phyloP scores from a whole-genome alignment of 2,888 invertebrate species.

The Drepana falcataria region DNA sequence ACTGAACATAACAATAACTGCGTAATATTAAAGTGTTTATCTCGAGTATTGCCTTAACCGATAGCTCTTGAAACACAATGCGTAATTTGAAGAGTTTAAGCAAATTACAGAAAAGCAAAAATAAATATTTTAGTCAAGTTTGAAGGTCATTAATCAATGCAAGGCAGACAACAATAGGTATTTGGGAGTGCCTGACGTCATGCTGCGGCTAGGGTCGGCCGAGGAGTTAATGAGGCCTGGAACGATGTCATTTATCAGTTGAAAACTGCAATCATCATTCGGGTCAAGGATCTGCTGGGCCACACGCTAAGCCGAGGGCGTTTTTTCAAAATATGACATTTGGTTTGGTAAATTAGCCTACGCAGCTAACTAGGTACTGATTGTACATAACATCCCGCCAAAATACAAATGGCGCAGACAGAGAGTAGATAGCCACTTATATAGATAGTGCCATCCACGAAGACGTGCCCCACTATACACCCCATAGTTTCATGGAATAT shows the following conservation, averaged over 20 bases:
- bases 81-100: neutral
- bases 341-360: no score
- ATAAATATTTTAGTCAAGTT: neutral
- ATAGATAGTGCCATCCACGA: no score
- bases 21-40: no score
- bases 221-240: neutral
- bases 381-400: no score
- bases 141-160: slow-evolving; percentile 28
- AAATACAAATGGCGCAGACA: no score
- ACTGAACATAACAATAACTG: no score
- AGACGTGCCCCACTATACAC: no score
- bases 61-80: neutral
- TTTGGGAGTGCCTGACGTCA: slow-evolving; percentile 48
- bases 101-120: slow-evolving; percentile 11
- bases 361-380: no score
- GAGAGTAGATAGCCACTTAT: no score
- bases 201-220: slow-evolving; percentile 34
- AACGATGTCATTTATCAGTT: neutral
- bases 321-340: no score
- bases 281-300: neutral
- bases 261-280: neutral
- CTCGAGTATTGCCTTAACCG: neutral
- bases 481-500: no score
- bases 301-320: no score
- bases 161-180: slow-evolving; percentile 51